Percentiles rank a stretch among this genome's conserved stretches.
These are phyloP conservation scores for Drosophila sulfurigaster DNA, from an alignment of 1,140 invertebrate genomes.

Conservation along the genomic window DNA sequence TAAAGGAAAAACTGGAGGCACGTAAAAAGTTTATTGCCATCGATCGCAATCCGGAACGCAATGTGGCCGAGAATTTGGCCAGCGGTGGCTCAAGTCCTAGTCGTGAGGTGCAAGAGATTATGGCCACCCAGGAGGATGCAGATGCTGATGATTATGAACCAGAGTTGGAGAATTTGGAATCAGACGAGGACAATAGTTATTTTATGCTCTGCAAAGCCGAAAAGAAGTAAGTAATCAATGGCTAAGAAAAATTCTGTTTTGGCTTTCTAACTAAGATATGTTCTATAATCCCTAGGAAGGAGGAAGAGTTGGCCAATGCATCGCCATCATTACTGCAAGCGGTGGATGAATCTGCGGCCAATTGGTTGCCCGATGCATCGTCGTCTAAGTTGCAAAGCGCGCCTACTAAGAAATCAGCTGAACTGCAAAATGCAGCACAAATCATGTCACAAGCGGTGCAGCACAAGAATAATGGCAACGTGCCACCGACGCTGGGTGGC, in stretches of 20 bases:
- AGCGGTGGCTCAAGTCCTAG: slow-evolving; percentile 93
- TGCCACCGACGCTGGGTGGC: slow-evolving; percentile 62
- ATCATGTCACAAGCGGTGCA: slow-evolving; percentile 80
- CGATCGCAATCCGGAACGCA: slow-evolving; percentile 73
- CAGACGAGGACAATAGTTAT: slow-evolving; percentile 60
- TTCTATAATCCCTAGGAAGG: slow-evolving; percentile 29
- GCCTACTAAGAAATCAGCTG: slow-evolving; percentile 68
- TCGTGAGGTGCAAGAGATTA: slow-evolving; percentile 92
- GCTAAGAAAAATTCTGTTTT: no score
- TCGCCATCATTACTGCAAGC: slow-evolving; percentile 48
- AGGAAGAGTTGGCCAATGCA: slow-evolving; percentile 51
- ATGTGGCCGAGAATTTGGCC: slow-evolving; percentile 76
- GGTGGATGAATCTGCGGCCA: slow-evolving; percentile 37
- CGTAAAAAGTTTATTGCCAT: slow-evolving; percentile 79
- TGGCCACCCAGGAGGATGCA: slow-evolving; percentile 87
- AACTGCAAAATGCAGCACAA: slow-evolving; percentile 78
- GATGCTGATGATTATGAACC: slow-evolving; percentile 67
- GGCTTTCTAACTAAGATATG: background rate
- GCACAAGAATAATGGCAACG: slow-evolving; percentile 74
- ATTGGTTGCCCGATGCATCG: slow-evolving; percentile 61
- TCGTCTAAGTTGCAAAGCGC: slow-evolving; percentile 34
- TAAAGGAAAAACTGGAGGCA: slow-evolving; percentile 68
- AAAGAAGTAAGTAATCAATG: slow-evolving; percentile 28
- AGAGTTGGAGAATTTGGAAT: slow-evolving; percentile 65
- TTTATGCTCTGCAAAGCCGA: slow-evolving; percentile 47